Base-by-base conservation (phyloP, 2,797 vertebrate genomes). In the Mastacembelus armatus region DNA sequence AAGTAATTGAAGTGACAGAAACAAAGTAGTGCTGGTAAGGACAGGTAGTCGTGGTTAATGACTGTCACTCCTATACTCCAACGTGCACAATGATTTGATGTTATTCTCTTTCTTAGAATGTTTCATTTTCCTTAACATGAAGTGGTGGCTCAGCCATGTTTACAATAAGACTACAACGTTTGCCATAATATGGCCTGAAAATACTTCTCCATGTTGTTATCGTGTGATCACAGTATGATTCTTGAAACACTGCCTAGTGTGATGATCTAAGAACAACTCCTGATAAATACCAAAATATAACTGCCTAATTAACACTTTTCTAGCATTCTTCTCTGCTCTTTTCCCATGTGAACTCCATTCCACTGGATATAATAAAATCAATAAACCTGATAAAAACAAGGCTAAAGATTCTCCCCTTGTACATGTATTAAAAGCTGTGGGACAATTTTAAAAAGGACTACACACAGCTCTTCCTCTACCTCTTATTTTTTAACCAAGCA, bases 211-310 rank as follows among this genome's bases (percentile, higher is more conserved):
- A n/a, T n/a, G n/a, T 8, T 38, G 19, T 7, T 40, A 62, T 7
- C 15, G 21, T 66, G 49, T 35, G 58, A 78, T 56, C 58, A 68
- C 54, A 44, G 21, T 63, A 67, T n/a, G 19, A 27, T 1, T 56
- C 15, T n/a, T 47, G 39, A 48, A 56, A 61, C 44, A 54, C 14
- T 36, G 47, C 36, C 50, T 49, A 1, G 14, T 57, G 54, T 52
- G 26, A 67, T 2, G 59, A 22, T 69, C 32, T 16, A 29, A 56
- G 6, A 51, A 29, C 36, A 27, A 32, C 30, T 45, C n/a, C n/a
- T n/a, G n/a, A 35, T 40, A 16, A 27, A 63, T 10, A 30, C 5
- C 32, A 42, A 39, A 30, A 44, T 29, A 50, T 11, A 36, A 56
- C 9, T 18, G 2, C 7, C n/a, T 47, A 48, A 75, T 55, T 48